phyloP scores from a whole-genome alignment of 2,113 vertebrate genomes.

The Pterocles gutturalis region DNA sequence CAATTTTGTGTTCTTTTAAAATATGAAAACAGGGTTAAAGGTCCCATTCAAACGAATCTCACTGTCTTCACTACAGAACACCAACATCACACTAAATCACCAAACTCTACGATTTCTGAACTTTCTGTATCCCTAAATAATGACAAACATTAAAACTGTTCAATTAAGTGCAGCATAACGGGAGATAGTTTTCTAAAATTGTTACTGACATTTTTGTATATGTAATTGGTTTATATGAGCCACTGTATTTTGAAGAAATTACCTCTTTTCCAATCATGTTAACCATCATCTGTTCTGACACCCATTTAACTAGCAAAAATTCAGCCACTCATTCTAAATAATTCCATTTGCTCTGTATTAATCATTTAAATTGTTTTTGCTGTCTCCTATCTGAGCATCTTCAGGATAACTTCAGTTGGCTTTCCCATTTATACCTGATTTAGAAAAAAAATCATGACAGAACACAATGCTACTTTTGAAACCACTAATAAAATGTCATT shows the following conservation, averaged over 20 bases:
- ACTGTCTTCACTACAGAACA: background rate
- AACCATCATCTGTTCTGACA: conserved; percentile 5
- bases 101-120: background rate
- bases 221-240: background rate
- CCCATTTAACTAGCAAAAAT: conserved; percentile 14
- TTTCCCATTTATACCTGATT: conserved; percentile 15
- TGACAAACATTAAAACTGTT: background rate
- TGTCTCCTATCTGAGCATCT: background rate
- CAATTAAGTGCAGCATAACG: background rate
- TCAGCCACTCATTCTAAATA: conserved; percentile 12
- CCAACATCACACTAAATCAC: background rate
- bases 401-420: conserved; percentile 4
- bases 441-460: conserved; percentile 24
- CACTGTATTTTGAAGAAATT: conserved; percentile 17
- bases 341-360: conserved; percentile 14
- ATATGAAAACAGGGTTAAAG: background rate
- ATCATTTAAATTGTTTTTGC: background rate
- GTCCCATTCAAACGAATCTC: background rate
- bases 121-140: background rate
- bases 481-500: conserved; percentile 39
- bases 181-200: background rate
- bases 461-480: conserved; percentile 40
- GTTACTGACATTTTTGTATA: background rate
- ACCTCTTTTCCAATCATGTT: conserved; percentile 27
- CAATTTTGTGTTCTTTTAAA: background rate